These are phyloP conservation scores for Mythimna lalbum DNA, from an alignment of 2,888 invertebrate genomes.

Conservation along the genomic window DNA sequence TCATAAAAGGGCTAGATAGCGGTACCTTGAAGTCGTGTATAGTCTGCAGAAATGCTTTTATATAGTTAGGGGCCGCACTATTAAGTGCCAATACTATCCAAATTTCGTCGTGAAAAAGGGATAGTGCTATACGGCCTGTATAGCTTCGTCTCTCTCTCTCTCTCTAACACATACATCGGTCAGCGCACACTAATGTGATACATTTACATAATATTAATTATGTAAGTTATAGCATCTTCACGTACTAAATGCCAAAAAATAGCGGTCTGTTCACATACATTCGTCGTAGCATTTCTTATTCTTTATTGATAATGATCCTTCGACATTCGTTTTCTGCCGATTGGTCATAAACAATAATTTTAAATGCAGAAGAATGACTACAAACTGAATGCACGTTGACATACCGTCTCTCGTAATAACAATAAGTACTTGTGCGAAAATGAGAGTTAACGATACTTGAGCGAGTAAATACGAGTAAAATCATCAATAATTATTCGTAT, in stretches of 20 bases:
- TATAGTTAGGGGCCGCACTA: neutral
- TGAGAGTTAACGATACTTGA: neutral
- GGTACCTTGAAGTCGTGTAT: neutral
- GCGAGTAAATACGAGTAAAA: neutral
- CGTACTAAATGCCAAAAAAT: neutral
- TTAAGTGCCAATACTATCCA: neutral
- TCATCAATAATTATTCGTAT: no score
- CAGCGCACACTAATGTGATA: conserved; percentile 42
- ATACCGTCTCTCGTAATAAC: no score
- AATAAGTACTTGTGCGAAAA: no score
- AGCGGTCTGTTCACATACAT: conserved; percentile 1
- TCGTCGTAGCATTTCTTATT: neutral
- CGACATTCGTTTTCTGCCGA: neutral
- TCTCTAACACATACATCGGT: neutral
- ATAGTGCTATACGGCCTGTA: no score
- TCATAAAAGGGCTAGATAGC: neutral
- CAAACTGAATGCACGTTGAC: neutral
- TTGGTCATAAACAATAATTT: neutral
- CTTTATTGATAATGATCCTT: neutral
- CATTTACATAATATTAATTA: neutral
- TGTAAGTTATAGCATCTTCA: conserved; percentile 13
- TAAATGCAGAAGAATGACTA: neutral
- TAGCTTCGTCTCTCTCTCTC: no score
- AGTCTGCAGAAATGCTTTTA: conserved; percentile 11
- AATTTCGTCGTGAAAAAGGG: no score